Evolutionary conservation across 2,888 invertebrate genomes (phyloP).

Genomic region (Xestia xanthographa): DNA sequence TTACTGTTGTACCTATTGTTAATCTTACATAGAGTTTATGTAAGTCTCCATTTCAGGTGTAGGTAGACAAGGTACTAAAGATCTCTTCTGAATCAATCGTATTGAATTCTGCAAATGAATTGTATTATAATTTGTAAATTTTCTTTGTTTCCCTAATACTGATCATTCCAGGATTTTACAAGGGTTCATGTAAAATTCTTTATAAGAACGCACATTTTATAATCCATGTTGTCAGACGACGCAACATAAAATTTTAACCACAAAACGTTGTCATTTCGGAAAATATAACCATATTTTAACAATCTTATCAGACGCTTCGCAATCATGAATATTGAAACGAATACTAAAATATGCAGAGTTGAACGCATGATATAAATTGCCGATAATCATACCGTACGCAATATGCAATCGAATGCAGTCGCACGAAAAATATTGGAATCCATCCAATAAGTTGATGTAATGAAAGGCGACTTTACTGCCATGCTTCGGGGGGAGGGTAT

Average conservation of each 20-base stretch:
- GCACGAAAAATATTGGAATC: slow-evolving; percentile 88
- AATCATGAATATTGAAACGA: slow-evolving; percentile 45
- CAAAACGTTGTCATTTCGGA: neutral
- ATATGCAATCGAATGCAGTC: slow-evolving; percentile 84
- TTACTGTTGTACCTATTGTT: slow-evolving; percentile 21
- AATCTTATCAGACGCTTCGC: slow-evolving; percentile 25
- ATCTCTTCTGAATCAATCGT: neutral
- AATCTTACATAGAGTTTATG: neutral
- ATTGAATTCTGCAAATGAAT: neutral
- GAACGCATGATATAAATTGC: slow-evolving; percentile 73
- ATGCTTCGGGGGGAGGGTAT: slow-evolving; percentile 72
- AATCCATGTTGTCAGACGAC: neutral
- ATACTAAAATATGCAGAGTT: slow-evolving; percentile 60
- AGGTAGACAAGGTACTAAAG: neutral
- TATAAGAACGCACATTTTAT: neutral
- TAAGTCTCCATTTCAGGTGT: neutral
- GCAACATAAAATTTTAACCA: neutral
- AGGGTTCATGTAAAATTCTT: neutral
- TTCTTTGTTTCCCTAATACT: neutral
- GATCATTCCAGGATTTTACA: neutral
- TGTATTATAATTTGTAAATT: too few species aligned
- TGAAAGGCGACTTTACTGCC: slow-evolving; percentile 86
- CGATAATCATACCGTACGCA: slow-evolving; percentile 80
- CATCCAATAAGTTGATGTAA: slow-evolving; percentile 88
- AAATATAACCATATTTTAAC: slow-evolving; percentile 11